Evolutionary conservation across 2,113 vertebrate species (phyloP).

Genomic region (Columba janthina): DNA sequence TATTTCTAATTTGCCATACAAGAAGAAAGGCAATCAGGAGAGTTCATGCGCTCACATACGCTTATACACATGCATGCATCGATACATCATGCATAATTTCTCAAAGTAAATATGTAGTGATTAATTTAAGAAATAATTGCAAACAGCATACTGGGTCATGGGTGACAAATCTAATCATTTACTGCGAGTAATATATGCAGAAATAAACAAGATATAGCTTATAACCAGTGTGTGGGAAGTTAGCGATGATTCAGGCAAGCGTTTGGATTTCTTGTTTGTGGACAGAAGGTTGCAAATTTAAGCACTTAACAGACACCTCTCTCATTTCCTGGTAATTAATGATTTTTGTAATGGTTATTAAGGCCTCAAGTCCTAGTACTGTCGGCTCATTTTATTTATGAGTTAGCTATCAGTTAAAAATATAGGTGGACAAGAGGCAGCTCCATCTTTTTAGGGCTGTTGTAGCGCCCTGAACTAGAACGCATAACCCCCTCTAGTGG

Average conservation of each 20-base stretch:
- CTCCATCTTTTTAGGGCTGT: slow-evolving; percentile 17
- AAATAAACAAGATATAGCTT: slow-evolving; percentile 63
- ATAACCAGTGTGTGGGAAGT: slow-evolving; percentile 41
- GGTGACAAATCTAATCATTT: slow-evolving; percentile 63
- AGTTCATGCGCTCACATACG: slow-evolving; percentile 18
- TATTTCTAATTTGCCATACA: slow-evolving; percentile 14
- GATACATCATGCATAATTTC: slow-evolving; percentile 27
- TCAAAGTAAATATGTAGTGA: slow-evolving; percentile 54
- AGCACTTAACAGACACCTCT: slow-evolving; percentile 41
- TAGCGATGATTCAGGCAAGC: slow-evolving; percentile 32
- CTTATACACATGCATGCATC: background rate
- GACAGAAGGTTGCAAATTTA: slow-evolving; percentile 54
- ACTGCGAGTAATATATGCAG: slow-evolving; percentile 46
- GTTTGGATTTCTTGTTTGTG: slow-evolving; percentile 40
- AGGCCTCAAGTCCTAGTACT: background rate
- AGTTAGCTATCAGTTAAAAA: slow-evolving; percentile 59
- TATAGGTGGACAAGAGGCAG: background rate
- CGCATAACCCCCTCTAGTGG: slow-evolving; percentile 77
- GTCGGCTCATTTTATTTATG: slow-evolving; percentile 19
- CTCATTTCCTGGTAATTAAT: slow-evolving; percentile 59
- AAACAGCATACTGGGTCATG: slow-evolving; percentile 59
- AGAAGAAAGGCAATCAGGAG: slow-evolving; percentile 36
- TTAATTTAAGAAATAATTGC: slow-evolving; percentile 69
- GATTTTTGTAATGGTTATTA: slow-evolving; percentile 52
- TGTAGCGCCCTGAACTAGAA: slow-evolving; percentile 13